Percentiles rank a stretch among this genome's conserved stretches.
These are phyloP conservation scores for Trachythela sp. DNA, from an alignment of 64 coral and sea anemone genomes.

Conservation along the genomic window DNA sequence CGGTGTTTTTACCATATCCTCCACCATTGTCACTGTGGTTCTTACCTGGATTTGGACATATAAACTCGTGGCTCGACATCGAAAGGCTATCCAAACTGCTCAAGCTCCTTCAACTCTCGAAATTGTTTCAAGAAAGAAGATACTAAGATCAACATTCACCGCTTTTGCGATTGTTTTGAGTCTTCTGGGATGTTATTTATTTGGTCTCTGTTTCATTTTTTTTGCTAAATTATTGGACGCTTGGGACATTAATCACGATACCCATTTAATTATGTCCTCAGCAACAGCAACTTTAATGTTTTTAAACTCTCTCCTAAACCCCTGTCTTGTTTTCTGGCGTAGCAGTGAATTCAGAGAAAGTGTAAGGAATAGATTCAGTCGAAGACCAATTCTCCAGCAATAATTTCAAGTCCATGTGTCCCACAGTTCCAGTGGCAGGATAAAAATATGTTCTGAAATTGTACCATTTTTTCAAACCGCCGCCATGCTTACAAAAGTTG, in stretches of 20 bases:
- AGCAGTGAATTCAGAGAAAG: not conserved
- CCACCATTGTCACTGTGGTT: not conserved
- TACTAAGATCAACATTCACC: not conserved
- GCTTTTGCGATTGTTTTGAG: not conserved
- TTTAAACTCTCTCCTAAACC: not conserved
- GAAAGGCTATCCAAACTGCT: no score
- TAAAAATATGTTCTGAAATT: no score
- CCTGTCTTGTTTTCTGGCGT: not conserved
- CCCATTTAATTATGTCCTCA: not conserved
- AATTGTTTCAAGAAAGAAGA: not conserved
- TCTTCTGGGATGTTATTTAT: not conserved
- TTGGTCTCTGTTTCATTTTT: not conserved
- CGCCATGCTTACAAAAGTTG: no score
- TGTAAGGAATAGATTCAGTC: not conserved
- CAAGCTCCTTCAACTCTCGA: no score
- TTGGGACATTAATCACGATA: not conserved
- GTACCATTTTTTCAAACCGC: no score
- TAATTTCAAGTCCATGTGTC: no score
- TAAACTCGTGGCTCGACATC: not conserved
- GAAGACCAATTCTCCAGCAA: no score
- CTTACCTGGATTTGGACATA: not conserved
- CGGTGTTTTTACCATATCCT: not conserved
- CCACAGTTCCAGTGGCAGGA: no score
- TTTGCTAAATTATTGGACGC: not conserved
- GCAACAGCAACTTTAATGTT: not conserved